Evolutionary conservation across 2,113 vertebrate species (phyloP).

Genomic region (Ctenomys sociabilis): DNA sequence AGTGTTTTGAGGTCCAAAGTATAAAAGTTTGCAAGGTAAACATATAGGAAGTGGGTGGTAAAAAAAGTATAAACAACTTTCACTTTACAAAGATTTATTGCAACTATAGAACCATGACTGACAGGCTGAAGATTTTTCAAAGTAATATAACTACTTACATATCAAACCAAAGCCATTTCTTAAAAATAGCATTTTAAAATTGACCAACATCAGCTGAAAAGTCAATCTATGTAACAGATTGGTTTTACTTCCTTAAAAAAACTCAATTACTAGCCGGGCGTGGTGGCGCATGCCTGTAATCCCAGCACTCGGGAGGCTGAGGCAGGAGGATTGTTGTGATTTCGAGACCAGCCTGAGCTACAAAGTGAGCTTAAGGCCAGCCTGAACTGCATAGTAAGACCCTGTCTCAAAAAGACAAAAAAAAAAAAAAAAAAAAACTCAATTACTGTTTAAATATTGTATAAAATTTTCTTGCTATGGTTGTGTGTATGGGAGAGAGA

Average conservation of each 20-base stretch:
- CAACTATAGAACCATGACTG: not conserved
- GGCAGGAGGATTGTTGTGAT: too few species aligned
- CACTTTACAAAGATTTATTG: not conserved
- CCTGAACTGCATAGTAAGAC: too few species aligned
- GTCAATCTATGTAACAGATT: not conserved
- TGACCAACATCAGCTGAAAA: not conserved
- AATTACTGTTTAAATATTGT: not conserved
- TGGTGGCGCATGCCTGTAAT: too few species aligned
- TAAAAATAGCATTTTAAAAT: not conserved
- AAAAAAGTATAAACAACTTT: not conserved
- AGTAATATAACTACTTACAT: not conserved
- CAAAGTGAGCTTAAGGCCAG: too few species aligned
- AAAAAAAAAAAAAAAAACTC: not conserved
- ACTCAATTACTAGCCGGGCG: not conserved
- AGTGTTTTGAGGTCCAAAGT: not conserved
- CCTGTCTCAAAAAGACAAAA: too few species aligned
- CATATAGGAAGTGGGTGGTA: not conserved
- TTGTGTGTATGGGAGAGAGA: not conserved
- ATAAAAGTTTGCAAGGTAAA: not conserved
- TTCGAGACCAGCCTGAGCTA: too few species aligned
- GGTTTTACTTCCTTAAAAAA: not conserved
- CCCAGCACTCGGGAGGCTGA: too few species aligned
- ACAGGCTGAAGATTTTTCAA: not conserved
- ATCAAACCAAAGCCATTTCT: not conserved
- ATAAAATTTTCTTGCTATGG: not conserved